These are phyloP conservation scores for Polyommatus icarus DNA, from an alignment of 2,888 invertebrate genomes.

Conservation along the genomic window DNA sequence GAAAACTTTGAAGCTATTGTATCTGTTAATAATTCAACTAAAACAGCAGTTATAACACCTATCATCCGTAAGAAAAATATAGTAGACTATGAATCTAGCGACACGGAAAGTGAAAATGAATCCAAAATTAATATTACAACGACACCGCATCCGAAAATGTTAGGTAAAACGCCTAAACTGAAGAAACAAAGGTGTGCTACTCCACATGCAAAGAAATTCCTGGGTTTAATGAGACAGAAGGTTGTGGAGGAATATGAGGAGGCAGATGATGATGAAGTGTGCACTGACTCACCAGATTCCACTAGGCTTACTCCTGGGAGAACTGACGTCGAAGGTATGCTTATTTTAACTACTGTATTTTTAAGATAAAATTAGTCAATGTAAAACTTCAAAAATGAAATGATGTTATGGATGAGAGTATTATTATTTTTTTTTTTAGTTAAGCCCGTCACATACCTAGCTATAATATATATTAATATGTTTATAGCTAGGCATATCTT, in stretches of 20 bases:
- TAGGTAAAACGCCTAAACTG: conserved; percentile 58
- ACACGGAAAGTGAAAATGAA: conserved; percentile 53
- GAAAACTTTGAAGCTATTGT: conserved; percentile 61
- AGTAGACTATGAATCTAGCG: conserved; percentile 71
- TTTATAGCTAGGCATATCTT: too few species aligned
- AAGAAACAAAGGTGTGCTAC: conserved; percentile 60
- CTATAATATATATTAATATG: too few species aligned
- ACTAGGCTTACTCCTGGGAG: conserved; percentile 55
- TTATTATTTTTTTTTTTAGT: too few species aligned
- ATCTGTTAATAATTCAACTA: conserved; percentile 57
- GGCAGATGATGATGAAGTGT: conserved; percentile 48
- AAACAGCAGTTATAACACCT: conserved; percentile 70
- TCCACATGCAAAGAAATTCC: conserved; percentile 65
- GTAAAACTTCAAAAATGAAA: too few species aligned
- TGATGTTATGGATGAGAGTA: too few species aligned
- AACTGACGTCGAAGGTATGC: conserved; percentile 53
- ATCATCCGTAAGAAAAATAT: conserved; percentile 59
- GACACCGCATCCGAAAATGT: conserved; percentile 55
- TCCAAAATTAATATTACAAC: conserved; percentile 43
- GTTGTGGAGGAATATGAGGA: conserved; percentile 58
- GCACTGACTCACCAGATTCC: conserved; percentile 47
- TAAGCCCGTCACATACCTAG: too few species aligned
- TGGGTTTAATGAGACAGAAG: conserved; percentile 57
- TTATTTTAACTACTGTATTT: not conserved
- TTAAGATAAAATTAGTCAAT: not conserved